These are phyloP conservation scores for Adoxophyes honmai DNA, from an alignment of 1,140 invertebrate genomes.

Conservation along the genomic window DNA sequence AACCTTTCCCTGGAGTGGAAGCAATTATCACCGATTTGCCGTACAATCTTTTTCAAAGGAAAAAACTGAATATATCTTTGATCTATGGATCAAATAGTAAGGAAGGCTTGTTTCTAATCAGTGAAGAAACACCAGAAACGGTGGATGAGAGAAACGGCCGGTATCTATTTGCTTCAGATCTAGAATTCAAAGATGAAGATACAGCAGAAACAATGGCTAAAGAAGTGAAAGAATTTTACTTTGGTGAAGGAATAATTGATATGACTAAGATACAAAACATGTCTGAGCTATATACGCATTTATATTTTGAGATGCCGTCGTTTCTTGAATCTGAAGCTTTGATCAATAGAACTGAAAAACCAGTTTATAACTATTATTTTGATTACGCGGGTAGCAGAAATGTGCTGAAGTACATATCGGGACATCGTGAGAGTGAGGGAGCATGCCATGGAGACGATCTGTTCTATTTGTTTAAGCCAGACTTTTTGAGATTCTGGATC, in stretches of 20 bases:
- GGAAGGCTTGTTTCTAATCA: slow-evolving; percentile 56
- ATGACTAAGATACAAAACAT: slow-evolving; percentile 38
- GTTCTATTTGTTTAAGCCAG: slow-evolving; percentile 57
- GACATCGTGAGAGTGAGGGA: slow-evolving; percentile 36
- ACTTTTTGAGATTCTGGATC: slow-evolving; percentile 38
- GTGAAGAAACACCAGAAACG: slow-evolving; percentile 38
- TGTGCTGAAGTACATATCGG: slow-evolving; percentile 39
- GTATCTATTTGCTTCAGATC: slow-evolving; percentile 59
- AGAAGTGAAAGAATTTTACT: slow-evolving; percentile 46
- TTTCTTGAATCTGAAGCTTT: slow-evolving; percentile 49
- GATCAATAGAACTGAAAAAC: slow-evolving; percentile 26
- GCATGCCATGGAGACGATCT: slow-evolving; percentile 64
- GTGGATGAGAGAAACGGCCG: slow-evolving; percentile 41
- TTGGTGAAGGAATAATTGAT: slow-evolving; percentile 45
- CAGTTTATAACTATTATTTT: slow-evolving; percentile 59
- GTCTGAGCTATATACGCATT: slow-evolving; percentile 48
- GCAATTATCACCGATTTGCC: slow-evolving; percentile 54
- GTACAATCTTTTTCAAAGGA: slow-evolving; percentile 44
- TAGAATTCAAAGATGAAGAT: slow-evolving; percentile 42
- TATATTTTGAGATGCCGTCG: slow-evolving; percentile 56
- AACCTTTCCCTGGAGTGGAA: slow-evolving; percentile 42
- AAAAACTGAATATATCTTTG: slow-evolving; percentile 47
- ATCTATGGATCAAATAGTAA: slow-evolving; percentile 53
- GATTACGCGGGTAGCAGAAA: slow-evolving; percentile 54
- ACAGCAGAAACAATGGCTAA: slow-evolving; percentile 38